Conservation (phyloP, 2,888 invertebrate genomes). For the Macaria liturata region DNA sequence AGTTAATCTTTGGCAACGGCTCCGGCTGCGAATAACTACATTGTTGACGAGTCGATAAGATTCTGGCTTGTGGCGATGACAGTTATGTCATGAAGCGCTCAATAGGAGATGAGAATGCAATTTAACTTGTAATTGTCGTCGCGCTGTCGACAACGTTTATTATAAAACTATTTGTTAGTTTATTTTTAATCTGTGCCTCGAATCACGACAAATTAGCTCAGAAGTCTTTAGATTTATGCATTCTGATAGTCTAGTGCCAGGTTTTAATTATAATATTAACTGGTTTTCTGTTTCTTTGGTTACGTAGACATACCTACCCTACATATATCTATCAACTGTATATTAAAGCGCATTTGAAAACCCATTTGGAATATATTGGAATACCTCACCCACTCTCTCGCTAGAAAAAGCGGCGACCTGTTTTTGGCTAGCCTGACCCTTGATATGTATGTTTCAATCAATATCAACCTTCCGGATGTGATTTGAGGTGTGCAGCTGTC, state of each 20-base stretch:
- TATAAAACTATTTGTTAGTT: neutral
- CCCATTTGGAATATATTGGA: no score
- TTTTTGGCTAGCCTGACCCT: slow-evolving; percentile 10
- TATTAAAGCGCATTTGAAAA: no score
- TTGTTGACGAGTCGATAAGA: slow-evolving; percentile 58
- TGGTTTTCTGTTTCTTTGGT: no score
- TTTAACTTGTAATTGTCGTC: slow-evolving; percentile 4
- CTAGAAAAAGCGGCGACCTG: slow-evolving; percentile 6
- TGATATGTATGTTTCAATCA: slow-evolving; percentile 29
- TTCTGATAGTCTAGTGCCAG: no score
- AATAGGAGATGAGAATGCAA: slow-evolving; percentile 22
- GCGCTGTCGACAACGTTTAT: neutral
- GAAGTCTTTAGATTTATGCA: no score
- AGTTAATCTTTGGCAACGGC: slow-evolving; percentile 59
- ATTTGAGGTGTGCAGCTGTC: slow-evolving; percentile 22
- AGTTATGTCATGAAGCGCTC: slow-evolving; percentile 33
- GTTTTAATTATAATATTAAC: no score
- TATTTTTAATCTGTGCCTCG: neutral
- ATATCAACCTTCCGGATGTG: slow-evolving; percentile 33
- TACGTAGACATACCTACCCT: no score
- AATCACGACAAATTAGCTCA: no score
- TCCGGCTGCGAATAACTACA: slow-evolving; percentile 45
- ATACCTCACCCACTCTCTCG: no score
- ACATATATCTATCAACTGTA: no score
- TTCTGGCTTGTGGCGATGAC: slow-evolving; percentile 43